Conservation (phyloP, 1,140 invertebrate species). For the Pteromalus puparum region DNA sequence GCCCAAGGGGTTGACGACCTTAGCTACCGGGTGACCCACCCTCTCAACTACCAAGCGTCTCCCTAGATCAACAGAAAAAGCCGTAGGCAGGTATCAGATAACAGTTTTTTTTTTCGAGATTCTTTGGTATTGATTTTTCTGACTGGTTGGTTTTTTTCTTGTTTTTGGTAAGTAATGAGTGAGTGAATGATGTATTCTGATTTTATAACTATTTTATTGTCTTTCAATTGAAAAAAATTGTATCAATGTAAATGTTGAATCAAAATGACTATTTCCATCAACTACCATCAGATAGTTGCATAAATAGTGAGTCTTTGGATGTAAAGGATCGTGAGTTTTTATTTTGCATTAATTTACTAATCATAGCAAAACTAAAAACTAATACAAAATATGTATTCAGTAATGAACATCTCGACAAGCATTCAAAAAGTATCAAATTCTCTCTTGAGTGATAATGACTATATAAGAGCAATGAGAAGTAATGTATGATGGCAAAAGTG, state of each 20-base stretch:
- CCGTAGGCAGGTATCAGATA: slow-evolving; percentile 83
- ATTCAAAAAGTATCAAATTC: not conserved
- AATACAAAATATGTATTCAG: not conserved
- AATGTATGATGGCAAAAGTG: not conserved
- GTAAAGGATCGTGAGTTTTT: not conserved
- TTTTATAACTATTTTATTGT: not conserved
- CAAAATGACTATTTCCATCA: not conserved
- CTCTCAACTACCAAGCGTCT: slow-evolving; percentile 78
- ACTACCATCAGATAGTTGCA: not conserved
- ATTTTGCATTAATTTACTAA: not conserved
- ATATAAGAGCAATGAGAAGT: not conserved
- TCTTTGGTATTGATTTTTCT: slow-evolving; percentile 3
- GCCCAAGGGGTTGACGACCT: slow-evolving; percentile 84
- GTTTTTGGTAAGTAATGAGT: not conserved
- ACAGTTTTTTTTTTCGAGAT: slow-evolving; percentile 31
- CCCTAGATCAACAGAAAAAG: slow-evolving; percentile 84
- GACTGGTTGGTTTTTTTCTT: not conserved
- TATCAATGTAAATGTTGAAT: not conserved
- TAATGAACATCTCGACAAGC: not conserved
- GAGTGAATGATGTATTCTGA: not conserved
- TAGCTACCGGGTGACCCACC: slow-evolving; percentile 77
- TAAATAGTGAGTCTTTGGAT: too few species aligned
- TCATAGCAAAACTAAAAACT: not conserved
- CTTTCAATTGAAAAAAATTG: not conserved
- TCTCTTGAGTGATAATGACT: not conserved